A percentile compares a stretch with the other conserved stretches of the same genome.
phyloP scores from a whole-genome alignment of 2,888 invertebrate species.

The Acanthosepion esculentum region DNA sequence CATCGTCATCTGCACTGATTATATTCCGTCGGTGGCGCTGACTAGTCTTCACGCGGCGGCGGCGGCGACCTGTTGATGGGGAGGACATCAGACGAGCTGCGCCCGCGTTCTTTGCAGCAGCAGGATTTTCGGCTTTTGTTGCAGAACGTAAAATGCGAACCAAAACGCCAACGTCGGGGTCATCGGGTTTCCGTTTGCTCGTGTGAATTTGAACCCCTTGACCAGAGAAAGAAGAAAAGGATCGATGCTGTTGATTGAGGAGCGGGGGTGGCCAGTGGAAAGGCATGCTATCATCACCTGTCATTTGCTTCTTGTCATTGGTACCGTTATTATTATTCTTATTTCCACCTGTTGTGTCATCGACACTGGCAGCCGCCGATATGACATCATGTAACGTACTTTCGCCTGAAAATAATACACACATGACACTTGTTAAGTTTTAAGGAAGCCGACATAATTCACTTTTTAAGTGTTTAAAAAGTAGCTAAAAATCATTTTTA shows the following conservation, averaged over 20 bases:
- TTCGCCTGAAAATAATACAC: background rate
- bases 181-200: background rate
- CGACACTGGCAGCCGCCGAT: background rate
- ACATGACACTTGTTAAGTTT: background rate
- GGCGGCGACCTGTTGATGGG: background rate
- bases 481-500: background rate
- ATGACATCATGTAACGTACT: slow-evolving; percentile 20
- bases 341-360: background rate
- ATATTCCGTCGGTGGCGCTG: background rate
- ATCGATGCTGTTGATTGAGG: background rate
- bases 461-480: background rate
- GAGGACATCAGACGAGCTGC: background rate
- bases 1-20: background rate
- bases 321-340: background rate
- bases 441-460: background rate
- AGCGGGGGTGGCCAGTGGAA: background rate
- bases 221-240: background rate
- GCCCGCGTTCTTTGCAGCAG: background rate
- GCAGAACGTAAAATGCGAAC: background rate
- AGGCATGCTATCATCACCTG: background rate
- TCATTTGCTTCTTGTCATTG: background rate
- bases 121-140: background rate
- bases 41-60: background rate
- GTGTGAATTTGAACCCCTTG: slow-evolving; percentile 33
- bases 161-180: slow-evolving; percentile 9